A percentile compares a stretch with the other conserved stretches of the same genome.
Conservation (phyloP, 2,888 invertebrate species). For the Cactoblastis cactorum region DNA sequence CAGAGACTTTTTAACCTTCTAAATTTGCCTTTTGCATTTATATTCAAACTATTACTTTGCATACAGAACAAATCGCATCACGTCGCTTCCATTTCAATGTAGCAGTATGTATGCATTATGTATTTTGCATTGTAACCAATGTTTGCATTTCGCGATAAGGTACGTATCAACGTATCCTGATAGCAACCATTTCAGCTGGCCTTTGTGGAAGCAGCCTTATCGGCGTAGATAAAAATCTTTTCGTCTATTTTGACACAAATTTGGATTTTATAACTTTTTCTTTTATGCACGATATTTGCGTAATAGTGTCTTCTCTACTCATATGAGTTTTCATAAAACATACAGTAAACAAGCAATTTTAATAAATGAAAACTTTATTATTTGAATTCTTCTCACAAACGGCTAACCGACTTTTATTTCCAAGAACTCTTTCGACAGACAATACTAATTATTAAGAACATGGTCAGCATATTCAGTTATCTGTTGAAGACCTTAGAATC, state of each 20-base stretch:
- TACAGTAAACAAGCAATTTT: too few species aligned
- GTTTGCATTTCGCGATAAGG: background rate
- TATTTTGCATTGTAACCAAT: background rate
- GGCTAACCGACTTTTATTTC: too few species aligned
- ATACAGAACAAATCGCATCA: background rate
- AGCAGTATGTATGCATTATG: slow-evolving; percentile 4
- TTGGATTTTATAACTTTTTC: background rate
- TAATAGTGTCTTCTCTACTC: too few species aligned
- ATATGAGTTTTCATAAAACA: too few species aligned
- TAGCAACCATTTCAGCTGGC: background rate
- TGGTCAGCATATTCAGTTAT: too few species aligned
- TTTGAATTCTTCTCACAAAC: too few species aligned
- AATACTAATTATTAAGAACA: too few species aligned
- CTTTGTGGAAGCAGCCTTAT: background rate
- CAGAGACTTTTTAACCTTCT: background rate
- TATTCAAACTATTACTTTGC: background rate
- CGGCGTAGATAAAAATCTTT: background rate
- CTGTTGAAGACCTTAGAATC: too few species aligned
- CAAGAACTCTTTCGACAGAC: too few species aligned
- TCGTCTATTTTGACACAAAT: background rate
- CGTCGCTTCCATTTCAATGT: background rate
- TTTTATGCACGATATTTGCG: background rate
- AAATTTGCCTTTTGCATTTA: background rate
- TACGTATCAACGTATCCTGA: background rate
- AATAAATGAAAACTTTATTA: too few species aligned